Percentiles rank a stretch among this genome's conserved stretches.
These are phyloP conservation scores for Brachyrhaphis roseni DNA, from an alignment of 2,797 vertebrate species.

Conservation along the genomic window DNA sequence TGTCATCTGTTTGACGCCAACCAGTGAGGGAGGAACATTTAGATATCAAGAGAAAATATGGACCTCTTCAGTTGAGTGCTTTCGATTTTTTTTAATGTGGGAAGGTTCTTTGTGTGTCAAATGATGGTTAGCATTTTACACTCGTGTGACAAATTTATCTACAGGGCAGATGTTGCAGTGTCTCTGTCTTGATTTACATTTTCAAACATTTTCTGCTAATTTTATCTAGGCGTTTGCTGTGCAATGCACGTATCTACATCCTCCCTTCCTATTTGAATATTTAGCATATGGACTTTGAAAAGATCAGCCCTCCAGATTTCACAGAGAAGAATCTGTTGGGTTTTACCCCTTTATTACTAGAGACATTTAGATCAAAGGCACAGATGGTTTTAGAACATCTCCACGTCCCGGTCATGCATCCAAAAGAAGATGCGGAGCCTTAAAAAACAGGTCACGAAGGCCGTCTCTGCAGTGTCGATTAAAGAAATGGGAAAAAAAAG, in stretches of 20 bases:
- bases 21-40: conserved; percentile 61
- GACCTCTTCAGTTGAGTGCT: not conserved
- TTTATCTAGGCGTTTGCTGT: not conserved
- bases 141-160: not conserved
- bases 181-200: not conserved
- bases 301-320: conserved; percentile 9
- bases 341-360: not conserved
- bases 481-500: not conserved
- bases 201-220: not conserved
- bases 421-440: not conserved
- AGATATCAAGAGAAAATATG: conserved; percentile 6
- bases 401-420: not conserved
- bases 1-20: conserved; percentile 49
- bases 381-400: conserved; percentile 6
- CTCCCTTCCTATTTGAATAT: conserved; percentile 4
- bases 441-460: not conserved
- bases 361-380: conserved; percentile 1
- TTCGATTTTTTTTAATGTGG: not conserved
- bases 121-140: not conserved
- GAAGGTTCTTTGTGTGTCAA: not conserved
- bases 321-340: not conserved
- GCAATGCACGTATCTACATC: not conserved
- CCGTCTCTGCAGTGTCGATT: not conserved
- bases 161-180: not conserved
- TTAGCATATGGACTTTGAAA: conserved; percentile 9